Conservation (phyloP, 2,113 vertebrate genomes). For the Lagenorhynchus albirostris region DNA sequence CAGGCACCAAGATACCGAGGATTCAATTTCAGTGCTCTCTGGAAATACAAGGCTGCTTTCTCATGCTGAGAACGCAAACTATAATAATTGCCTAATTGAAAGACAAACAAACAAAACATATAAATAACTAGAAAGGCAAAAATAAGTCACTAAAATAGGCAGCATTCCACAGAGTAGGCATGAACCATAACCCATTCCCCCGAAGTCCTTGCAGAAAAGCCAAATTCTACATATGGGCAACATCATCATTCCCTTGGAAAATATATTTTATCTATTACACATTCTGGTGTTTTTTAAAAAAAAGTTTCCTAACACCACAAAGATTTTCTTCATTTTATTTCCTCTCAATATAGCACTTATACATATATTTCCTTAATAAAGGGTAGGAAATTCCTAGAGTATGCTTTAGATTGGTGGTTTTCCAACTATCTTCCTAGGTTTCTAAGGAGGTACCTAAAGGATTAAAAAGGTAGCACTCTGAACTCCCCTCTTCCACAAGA, state of each 20-base stretch:
- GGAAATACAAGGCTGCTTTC: slow-evolving; percentile 98
- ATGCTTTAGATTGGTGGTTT: slow-evolving; percentile 10
- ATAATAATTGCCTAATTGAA: slow-evolving; percentile 93
- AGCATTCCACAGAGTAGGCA: neutral
- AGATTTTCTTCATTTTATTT: slow-evolving; percentile 19
- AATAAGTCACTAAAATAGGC: slow-evolving; percentile 1
- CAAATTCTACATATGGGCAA: neutral
- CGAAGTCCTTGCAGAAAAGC: slow-evolving; percentile 24
- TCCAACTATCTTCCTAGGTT: neutral
- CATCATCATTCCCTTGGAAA: neutral
- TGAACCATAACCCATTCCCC: neutral
- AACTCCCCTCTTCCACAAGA: neutral
- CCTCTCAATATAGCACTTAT: neutral
- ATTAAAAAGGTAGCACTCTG: neutral
- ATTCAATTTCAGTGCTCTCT: slow-evolving; percentile 97
- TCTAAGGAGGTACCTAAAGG: neutral
- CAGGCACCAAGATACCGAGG: slow-evolving; percentile 97
- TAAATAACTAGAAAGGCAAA: slow-evolving; percentile 13
- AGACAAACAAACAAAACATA: slow-evolving; percentile 55
- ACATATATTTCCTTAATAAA: slow-evolving; percentile 2
- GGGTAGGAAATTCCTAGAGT: neutral
- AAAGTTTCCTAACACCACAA: neutral
- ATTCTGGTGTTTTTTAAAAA: neutral
- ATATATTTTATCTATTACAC: neutral
- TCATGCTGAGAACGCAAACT: slow-evolving; percentile 98